Percentiles rank a stretch among this genome's conserved stretches.
Conservation (phyloP, 2,113 vertebrate species). For the Nesogale talazaci region DNA sequence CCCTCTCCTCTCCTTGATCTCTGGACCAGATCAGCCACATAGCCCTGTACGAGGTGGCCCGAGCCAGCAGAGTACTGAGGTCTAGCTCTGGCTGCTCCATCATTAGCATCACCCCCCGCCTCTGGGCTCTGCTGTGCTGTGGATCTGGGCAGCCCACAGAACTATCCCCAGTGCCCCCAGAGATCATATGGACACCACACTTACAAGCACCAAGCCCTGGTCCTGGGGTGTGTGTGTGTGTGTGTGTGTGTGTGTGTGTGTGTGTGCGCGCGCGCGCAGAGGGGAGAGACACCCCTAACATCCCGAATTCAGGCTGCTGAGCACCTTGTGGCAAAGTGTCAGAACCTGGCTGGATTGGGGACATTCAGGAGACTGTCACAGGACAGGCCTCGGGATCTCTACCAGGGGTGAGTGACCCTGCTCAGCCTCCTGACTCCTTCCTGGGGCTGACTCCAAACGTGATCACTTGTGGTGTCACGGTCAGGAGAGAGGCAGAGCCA, state of each 20-base stretch:
- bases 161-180: not conserved
- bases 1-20: not conserved
- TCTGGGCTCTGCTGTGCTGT: not conserved
- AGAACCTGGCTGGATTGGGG: not conserved
- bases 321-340: not conserved
- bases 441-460: not conserved
- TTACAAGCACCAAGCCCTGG: not conserved
- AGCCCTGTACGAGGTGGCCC: not conserved
- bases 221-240: not conserved
- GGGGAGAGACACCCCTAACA: too few relatives aligned
- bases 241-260: too few relatives aligned
- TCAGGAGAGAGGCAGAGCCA: not conserved
- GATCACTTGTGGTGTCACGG: too few relatives aligned
- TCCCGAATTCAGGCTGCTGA: not conserved
- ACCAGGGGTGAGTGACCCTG: not conserved
- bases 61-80: not conserved
- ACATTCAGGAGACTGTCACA: not conserved
- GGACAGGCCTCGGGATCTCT: not conserved
- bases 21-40: fast-evolving
- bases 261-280: too few relatives aligned
- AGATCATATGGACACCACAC: not conserved
- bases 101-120: not conserved
- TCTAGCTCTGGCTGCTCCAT: not conserved
- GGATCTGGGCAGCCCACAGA: not conserved
- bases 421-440: not conserved